Conservation (phyloP, 2,888 invertebrate species). For the Folsomia candida region DNA sequence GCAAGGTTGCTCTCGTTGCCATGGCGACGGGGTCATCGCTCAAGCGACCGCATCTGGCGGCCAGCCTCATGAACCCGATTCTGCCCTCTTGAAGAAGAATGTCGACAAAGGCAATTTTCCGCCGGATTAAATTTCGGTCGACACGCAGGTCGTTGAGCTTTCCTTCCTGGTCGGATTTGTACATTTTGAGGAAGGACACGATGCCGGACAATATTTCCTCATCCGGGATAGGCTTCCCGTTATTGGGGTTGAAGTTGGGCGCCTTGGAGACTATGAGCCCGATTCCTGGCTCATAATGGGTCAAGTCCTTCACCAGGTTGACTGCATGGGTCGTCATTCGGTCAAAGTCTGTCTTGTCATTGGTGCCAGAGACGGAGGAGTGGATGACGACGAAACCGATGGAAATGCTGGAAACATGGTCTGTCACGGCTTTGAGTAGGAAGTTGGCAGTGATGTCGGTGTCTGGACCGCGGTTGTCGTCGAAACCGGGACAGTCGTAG, state of each 20-base stretch:
- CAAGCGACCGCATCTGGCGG: background rate
- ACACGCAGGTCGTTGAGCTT: background rate
- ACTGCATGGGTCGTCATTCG: background rate
- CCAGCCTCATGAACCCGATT: background rate
- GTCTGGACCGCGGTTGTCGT: background rate
- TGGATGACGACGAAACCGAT: background rate
- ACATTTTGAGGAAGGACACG: background rate
- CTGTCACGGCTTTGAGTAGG: background rate
- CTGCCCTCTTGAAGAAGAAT: background rate
- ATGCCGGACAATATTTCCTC: background rate
- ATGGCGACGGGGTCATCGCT: background rate
- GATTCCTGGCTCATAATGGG: background rate
- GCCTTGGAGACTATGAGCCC: conserved; percentile 1
- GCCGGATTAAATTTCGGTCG: background rate
- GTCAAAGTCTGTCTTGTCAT: background rate
- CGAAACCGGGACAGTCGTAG: conserved; percentile 5
- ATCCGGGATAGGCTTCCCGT: background rate
- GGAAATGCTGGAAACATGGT: background rate
- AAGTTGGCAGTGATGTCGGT: background rate
- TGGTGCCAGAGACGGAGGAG: background rate
- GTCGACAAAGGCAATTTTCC: background rate
- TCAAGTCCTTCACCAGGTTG: background rate
- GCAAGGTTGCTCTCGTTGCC: background rate
- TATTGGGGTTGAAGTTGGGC: background rate
- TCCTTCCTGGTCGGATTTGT: background rate